Evolutionary conservation across 2,113 vertebrate genomes (phyloP).

Genomic region (Cinclus cinclus): DNA sequence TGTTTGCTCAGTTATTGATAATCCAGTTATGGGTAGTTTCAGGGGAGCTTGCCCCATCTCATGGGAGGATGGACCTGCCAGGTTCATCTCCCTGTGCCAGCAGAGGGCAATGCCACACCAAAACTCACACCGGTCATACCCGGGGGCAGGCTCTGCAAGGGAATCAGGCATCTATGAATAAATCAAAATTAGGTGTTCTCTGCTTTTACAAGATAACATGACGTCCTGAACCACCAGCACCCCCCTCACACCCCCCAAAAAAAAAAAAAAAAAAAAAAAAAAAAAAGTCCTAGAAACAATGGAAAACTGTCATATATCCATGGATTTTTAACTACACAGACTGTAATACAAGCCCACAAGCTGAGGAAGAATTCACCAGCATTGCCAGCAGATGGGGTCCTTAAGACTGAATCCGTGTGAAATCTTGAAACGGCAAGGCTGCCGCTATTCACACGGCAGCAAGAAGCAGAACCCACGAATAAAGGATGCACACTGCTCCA

Average conservation of each 20-base stretch:
- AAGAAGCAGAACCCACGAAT: background rate
- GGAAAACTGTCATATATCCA: background rate
- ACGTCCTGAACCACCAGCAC: no score
- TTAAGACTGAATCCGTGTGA: rapidly evolving
- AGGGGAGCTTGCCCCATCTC: background rate
- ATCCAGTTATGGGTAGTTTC: rapidly evolving
- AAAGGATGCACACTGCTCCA: background rate
- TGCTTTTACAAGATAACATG: background rate
- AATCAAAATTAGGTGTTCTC: background rate
- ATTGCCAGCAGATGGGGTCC: conserved; percentile 15
- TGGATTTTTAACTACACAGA: background rate
- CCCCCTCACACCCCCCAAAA: background rate
- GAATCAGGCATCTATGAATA: background rate
- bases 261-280: background rate
- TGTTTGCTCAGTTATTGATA: background rate
- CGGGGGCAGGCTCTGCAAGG: rapidly evolving
- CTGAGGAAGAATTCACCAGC: background rate
- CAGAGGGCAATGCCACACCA: background rate
- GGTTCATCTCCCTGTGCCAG: background rate
- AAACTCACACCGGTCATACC: background rate
- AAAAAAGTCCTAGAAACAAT: background rate
- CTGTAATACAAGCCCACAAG: background rate
- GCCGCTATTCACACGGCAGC: rapidly evolving
- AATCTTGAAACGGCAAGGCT: background rate
- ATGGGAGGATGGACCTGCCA: background rate